These are phyloP conservation scores for Baronia brevicornis DNA, from an alignment of 2,888 invertebrate genomes.

Conservation along the genomic window DNA sequence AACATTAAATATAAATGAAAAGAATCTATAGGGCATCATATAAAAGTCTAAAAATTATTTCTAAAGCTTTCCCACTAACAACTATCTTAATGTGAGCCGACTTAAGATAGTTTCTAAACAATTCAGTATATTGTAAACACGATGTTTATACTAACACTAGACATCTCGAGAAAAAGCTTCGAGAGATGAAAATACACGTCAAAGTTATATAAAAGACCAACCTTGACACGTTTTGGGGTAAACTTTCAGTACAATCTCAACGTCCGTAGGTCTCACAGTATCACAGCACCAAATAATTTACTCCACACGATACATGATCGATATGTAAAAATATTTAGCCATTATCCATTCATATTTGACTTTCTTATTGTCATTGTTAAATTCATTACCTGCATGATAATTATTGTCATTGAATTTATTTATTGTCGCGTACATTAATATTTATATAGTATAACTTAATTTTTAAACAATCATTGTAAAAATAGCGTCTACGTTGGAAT, in stretches of 20 bases:
- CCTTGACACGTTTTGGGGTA: conserved; percentile 30
- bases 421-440: too few relatives aligned
- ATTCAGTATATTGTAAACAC: conserved; percentile 21
- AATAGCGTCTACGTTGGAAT: too few relatives aligned
- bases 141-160: conserved; percentile 19
- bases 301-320: conserved; percentile 48
- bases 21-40: conserved; percentile 30
- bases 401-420: conserved; percentile 10
- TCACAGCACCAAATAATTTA: conserved; percentile 30
- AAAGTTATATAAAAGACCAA: conserved; percentile 30
- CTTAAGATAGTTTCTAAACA: conserved; percentile 32
- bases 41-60: conserved; percentile 48
- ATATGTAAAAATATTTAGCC: conserved; percentile 53
- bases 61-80: conserved; percentile 59
- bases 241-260: conserved; percentile 37
- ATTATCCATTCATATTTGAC: conserved; percentile 25
- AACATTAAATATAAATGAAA: conserved; percentile 33
- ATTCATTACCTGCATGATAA: conserved; percentile 20
- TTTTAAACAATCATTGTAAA: conserved; percentile 11
- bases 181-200: conserved; percentile 29
- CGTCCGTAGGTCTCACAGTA: conserved; percentile 33
- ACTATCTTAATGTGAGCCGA: conserved; percentile 35
- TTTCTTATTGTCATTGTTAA: conserved; percentile 18
- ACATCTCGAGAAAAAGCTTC: conserved; percentile 51
- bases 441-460: conserved; percentile 6